A percentile compares a stretch with the other conserved stretches of the same genome.
These are phyloP conservation scores for Clavelina lepadiformis DNA, from an alignment of 23 tunicate genomes.

Conservation along the genomic window DNA sequence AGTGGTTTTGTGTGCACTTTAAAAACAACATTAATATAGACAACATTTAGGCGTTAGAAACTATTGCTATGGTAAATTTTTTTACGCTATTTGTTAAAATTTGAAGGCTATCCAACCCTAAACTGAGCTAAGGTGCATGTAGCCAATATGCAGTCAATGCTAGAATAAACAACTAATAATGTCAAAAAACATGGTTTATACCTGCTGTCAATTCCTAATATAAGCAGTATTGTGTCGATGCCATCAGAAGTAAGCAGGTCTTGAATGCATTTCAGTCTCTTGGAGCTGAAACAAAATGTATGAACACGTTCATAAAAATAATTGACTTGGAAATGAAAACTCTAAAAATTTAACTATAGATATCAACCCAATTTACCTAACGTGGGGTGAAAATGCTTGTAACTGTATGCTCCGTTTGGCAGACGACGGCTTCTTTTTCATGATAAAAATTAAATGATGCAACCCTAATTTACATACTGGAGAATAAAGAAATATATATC, in stretches of 20 bases:
- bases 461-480: background rate
- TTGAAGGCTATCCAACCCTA: no score
- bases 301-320: background rate
- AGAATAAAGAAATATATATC: no score
- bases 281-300: constrained; percentile 38
- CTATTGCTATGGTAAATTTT: no score
- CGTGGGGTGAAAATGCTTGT: constrained; percentile 22
- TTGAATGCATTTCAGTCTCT: constrained; percentile 59
- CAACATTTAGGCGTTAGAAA: background rate
- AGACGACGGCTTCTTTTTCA: constrained; percentile 31
- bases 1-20: no score
- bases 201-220: constrained; percentile 81
- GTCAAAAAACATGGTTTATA: no score
- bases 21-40: background rate
- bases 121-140: constrained; percentile 1
- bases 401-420: constrained; percentile 29
- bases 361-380: constrained; percentile 6
- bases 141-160: no score
- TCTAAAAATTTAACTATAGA: background rate
- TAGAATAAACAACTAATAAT: no score
- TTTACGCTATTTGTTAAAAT: no score
- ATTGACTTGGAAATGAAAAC: background rate
- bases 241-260: constrained; percentile 6
- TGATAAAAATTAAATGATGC: background rate
- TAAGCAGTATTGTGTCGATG: constrained; percentile 29